These are phyloP conservation scores for Rhodinocichla rosea DNA, from an alignment of 2,113 vertebrate species.

Conservation along the genomic window DNA sequence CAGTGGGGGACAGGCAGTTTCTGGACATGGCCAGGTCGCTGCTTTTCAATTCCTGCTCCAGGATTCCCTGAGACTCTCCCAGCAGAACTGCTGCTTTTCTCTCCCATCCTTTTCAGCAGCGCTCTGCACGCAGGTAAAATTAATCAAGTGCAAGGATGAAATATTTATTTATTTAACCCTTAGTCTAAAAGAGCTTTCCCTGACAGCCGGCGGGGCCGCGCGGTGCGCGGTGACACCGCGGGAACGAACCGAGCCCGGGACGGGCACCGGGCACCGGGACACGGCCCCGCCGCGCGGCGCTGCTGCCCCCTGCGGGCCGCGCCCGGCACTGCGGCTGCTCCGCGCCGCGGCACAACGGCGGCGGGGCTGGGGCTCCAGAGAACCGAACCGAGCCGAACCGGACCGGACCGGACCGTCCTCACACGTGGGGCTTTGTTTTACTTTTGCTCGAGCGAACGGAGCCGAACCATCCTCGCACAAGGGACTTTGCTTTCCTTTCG, in stretches of 20 bases:
- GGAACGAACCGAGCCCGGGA: too few relatives aligned
- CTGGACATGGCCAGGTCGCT: background rate
- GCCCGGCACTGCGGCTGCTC: background rate
- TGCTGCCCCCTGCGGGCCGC: constrained; percentile 65
- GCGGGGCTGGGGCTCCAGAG: too few relatives aligned
- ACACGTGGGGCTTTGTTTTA: too few relatives aligned
- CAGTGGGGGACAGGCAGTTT: background rate
- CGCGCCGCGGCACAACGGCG: too few relatives aligned
- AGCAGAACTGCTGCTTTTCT: rapidly evolving
- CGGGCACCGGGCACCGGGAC: background rate
- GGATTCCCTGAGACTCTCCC: background rate
- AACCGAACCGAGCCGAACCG: too few relatives aligned
- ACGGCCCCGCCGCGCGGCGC: background rate
- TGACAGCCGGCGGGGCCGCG: rapidly evolving
- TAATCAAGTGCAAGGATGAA: background rate
- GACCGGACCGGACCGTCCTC: too few relatives aligned
- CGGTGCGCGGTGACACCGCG: rapidly evolving
- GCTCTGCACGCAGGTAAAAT: background rate
- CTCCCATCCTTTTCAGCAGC: background rate
- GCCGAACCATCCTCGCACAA: too few relatives aligned
- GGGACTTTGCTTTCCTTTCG: too few relatives aligned
- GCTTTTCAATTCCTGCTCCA: background rate
- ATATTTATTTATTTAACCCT: too few relatives aligned
- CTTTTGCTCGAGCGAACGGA: too few relatives aligned
- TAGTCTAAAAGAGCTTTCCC: background rate